Evolutionary conservation across 1,140 invertebrate species (phyloP), one percentile per base, ranked within the genome.

Genomic region (Microplitis mediator): DNA sequence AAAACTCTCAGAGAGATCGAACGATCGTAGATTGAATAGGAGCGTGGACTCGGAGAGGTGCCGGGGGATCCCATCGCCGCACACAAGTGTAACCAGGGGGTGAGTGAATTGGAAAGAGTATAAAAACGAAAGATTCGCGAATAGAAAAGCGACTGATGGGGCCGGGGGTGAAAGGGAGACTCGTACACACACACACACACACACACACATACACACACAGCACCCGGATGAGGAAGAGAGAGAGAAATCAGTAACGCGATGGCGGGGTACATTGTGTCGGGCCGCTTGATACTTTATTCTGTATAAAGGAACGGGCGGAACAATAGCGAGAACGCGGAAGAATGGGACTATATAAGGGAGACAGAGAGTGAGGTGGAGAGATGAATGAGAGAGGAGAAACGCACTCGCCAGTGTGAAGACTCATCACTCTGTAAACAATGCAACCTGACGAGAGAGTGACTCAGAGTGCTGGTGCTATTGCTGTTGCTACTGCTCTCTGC

Each of bases 401-500:
- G 74, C 76, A 77, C 78, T 82, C 80, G 78, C 81, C 82, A 84
- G 82, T 84, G 83, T 83, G 82, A 85, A 85, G 83, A 83, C 82
- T 85, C 84, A 85, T 85, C 82, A 83, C 82, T 85, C 82, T 81
- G 82, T 85, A 85, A 85, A 85, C 83, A 85, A 85, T 83, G 81
- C 79, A 78, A 77, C 71, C 78, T 61, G 65, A 67, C 65, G 51
- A 67, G 65, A 67, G 65, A 74, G 68, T 64, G 75, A 77, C 72
- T 66, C 69, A 71, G 67, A 71, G 60, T 64, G 64, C 51, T 60
- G 36, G 50, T 32, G 16, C 16, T 52, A 50, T 14, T 67, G 51
- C 50, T 32, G 14, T 16, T 64, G 4, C 62, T 63, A 11, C 32
- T 63, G 8, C 32, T 36, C 75, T 73, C 77, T 78, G 6, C 39